Percentiles rank a stretch among this genome's conserved stretches.
phyloP scores from a whole-genome alignment of 2,113 vertebrate genomes.

The Pseudonaja textilis region DNA sequence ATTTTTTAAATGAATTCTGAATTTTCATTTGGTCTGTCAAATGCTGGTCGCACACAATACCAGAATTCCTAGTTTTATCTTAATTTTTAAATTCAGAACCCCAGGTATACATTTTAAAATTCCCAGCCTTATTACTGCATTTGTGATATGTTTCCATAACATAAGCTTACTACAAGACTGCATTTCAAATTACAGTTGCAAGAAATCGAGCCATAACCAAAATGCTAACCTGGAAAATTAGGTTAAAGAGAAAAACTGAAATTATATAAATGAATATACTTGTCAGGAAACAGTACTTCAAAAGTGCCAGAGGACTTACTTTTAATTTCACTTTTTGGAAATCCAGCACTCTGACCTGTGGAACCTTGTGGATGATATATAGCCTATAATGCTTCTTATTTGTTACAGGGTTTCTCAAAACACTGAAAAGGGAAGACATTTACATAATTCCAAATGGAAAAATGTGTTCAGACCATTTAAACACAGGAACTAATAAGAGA shows the following conservation, averaged over 20 bases:
- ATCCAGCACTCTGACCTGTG: conserved; percentile 94
- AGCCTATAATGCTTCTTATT: conserved; percentile 99
- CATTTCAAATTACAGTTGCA: neutral
- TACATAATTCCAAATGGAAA: neutral
- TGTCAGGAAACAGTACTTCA: neutral
- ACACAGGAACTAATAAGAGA: neutral
- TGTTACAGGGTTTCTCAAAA: conserved; percentile 95
- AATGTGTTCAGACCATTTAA: neutral
- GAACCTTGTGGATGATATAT: conserved; percentile 93
- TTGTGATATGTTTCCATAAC: neutral
- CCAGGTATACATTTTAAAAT: neutral
- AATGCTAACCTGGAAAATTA: neutral
- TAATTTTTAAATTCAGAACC: neutral
- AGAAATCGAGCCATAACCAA: neutral
- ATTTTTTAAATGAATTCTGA: neutral
- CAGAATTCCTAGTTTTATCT: neutral
- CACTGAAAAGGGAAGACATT: conserved; percentile 61
- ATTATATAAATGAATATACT: neutral
- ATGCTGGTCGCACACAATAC: neutral
- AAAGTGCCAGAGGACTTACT: conserved; percentile 68
- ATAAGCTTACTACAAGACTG: no score
- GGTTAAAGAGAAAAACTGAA: neutral
- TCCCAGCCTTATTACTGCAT: neutral
- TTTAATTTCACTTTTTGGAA: conserved; percentile 98
- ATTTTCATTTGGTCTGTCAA: neutral